Evolutionary conservation across 2,113 vertebrate genomes (phyloP), one percentile per base, ranked within the genome.

Genomic region (Deroptyus accipitrinus): DNA sequence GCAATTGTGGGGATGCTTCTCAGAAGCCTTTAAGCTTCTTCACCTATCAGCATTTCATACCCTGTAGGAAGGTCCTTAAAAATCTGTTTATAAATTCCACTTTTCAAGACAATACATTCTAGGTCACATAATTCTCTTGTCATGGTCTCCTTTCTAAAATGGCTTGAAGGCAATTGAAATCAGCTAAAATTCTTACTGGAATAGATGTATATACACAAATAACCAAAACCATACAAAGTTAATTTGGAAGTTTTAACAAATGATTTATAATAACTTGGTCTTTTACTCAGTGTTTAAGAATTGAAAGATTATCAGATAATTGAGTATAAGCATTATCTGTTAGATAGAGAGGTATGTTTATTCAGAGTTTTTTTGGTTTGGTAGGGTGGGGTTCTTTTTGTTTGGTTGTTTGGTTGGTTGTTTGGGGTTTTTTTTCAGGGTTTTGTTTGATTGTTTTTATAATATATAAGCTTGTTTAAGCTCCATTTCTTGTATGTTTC

Each of bases 41-140:
- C 4, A 25, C 8, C 11, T 69, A 8, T 4, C 8, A 25, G 7
- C 1, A 6, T n/a, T 49, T 63, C 10, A 9, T 2, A 5, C 10
- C 5, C 3, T 25, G 0, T 17, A 17, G 37, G 37, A 79, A 52
- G 2, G 39, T 52, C 6, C 3, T 66, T 66, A 44, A 27, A 81
- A 39, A 24, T 6, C 27, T 79, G 0, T 33, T 66, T 19, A 15
- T 52, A 62, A 67, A 70, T 57, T 82, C 30, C 11, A 2, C 0
- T 78, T 78, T 62, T 74, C 17, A 20, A 24, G 30, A 35, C 27
- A 66, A 55, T 22, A 7, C 3, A 7, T 55, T 17, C 35, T 25
- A 51, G 11, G 4, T 42, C 12, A 64, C 7, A 6, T 37, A 20
- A 18, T 20, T 46, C 5, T 49, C 35, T 49, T 61, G 15, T 2